Conservation (phyloP, 1,140 invertebrate species). For the Pseudomyrmex flavicornis region DNA sequence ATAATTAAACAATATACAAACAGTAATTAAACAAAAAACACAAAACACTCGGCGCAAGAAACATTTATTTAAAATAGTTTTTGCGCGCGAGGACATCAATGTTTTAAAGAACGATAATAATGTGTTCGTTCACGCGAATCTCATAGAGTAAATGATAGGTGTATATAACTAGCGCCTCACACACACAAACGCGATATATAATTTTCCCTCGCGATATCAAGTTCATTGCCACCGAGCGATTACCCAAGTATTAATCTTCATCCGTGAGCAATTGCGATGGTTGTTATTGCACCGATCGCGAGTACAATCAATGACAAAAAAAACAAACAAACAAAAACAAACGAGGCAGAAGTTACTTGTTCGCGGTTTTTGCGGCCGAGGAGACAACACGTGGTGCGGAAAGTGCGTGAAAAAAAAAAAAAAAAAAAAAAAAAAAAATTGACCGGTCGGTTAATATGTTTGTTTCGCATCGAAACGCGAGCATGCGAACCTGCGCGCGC, state of each 20-base stretch:
- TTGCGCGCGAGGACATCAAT: not conserved
- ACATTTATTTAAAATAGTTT: too few relatives aligned
- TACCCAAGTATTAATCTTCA: constrained; percentile 70
- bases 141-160: constrained; percentile 48
- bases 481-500: not conserved
- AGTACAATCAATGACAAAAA: constrained; percentile 46
- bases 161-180: constrained; percentile 18
- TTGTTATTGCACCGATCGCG: constrained; percentile 58
- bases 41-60: not conserved
- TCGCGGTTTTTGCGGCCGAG: constrained; percentile 13
- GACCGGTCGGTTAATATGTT: constrained; percentile 18
- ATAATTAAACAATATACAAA: constrained; percentile 9
- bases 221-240: constrained; percentile 57
- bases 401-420: too few relatives aligned
- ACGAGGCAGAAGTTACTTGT: constrained; percentile 4
- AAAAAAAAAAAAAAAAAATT: not conserved
- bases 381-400: not conserved
- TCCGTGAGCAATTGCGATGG: constrained; percentile 59
- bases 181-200: not conserved
- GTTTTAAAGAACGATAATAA: not conserved
- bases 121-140: not conserved
- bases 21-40: not conserved
- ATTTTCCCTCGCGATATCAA: constrained; percentile 59
- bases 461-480: not conserved
- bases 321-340: constrained; percentile 61